phyloP scores from a whole-genome alignment of 2,888 invertebrate genomes.

The Pyrochroa serraticornis region DNA sequence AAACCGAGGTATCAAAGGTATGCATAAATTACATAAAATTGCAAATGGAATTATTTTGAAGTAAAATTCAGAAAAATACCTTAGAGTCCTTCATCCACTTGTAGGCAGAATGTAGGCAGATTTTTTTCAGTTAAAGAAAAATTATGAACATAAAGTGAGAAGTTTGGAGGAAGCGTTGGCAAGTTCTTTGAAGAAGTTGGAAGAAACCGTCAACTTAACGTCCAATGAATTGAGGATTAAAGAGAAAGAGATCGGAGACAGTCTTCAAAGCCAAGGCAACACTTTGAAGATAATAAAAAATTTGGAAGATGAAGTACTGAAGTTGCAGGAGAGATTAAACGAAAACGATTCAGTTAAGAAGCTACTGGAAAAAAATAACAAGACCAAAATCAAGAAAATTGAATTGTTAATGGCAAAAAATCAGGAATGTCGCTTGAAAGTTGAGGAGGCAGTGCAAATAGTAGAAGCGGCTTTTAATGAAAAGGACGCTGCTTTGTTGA shows the following conservation, averaged over 20 bases:
- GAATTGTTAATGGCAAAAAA: conserved; percentile 58
- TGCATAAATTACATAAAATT: conserved; percentile 5
- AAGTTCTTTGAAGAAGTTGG: conserved; percentile 30
- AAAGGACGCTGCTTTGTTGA: conserved; percentile 61
- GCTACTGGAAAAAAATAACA: conserved; percentile 57
- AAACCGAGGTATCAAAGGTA: conserved; percentile 46
- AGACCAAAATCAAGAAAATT: conserved; percentile 53
- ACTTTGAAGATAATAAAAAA: conserved; percentile 57
- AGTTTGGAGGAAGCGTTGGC: conserved; percentile 57
- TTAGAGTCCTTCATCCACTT: no score
- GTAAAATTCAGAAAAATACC: no score
- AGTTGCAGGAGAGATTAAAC: conserved; percentile 56
- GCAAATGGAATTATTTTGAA: no score
- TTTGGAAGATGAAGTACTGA: conserved; percentile 60
- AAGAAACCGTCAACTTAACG: conserved; percentile 28
- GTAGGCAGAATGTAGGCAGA: no score
- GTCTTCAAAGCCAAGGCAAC: conserved; percentile 57
- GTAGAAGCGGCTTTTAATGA: conserved; percentile 65
- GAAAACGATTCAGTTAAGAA: conserved; percentile 43
- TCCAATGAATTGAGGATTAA: conserved; percentile 61
- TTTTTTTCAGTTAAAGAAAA: conserved; percentile 57
- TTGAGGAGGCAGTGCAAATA: conserved; percentile 64
- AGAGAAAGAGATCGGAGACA: conserved; percentile 47
- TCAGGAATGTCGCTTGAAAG: conserved; percentile 60
- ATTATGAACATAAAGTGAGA: conserved; percentile 62